A percentile compares a stretch with the other conserved stretches of the same genome.
Conservation (phyloP, 1,140 invertebrate species). For the Drosophila pallidifrons region DNA sequence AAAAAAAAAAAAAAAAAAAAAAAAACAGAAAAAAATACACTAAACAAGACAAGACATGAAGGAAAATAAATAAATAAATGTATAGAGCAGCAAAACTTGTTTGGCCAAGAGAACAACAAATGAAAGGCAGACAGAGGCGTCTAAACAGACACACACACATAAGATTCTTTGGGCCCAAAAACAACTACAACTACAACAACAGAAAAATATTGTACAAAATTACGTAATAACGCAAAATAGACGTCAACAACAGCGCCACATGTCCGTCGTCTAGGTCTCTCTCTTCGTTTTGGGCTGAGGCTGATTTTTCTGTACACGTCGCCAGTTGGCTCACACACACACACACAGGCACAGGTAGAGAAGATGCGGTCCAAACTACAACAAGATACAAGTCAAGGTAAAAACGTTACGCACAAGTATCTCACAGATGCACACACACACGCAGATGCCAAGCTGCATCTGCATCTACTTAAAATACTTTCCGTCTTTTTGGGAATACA, state of each 20-base stretch:
- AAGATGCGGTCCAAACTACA: conserved; percentile 1
- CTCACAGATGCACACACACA: conserved; percentile 35
- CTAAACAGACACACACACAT: conserved; percentile 29
- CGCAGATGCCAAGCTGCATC: conserved; percentile 31
- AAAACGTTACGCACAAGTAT: conserved; percentile 69
- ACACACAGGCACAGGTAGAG: too few species aligned
- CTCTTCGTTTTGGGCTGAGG: conserved; percentile 12
- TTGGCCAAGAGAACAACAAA: conserved; percentile 54
- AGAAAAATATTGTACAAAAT: conserved; percentile 43
- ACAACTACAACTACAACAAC: conserved; percentile 4
- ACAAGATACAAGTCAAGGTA: conserved; percentile 72
- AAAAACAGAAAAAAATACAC: not conserved
- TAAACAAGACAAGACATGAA: conserved; percentile 11
- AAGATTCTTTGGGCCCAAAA: conserved; percentile 50
- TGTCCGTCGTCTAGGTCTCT: conserved; percentile 30
- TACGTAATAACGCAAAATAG: conserved; percentile 67
- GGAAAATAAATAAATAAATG: conserved; percentile 64
- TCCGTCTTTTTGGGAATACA: conserved; percentile 8
- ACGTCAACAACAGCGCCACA: conserved; percentile 43
- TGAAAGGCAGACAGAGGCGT: conserved; percentile 48
- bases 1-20: not conserved
- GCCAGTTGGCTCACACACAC: conserved; percentile 35
- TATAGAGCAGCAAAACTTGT: conserved; percentile 56
- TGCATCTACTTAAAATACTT: conserved; percentile 50
- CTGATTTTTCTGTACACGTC: conserved; percentile 48